Evolutionary conservation across 2,797 vertebrate species (phyloP), one percentile per base, ranked within the genome.

Genomic region (Epinephelus coioides): DNA sequence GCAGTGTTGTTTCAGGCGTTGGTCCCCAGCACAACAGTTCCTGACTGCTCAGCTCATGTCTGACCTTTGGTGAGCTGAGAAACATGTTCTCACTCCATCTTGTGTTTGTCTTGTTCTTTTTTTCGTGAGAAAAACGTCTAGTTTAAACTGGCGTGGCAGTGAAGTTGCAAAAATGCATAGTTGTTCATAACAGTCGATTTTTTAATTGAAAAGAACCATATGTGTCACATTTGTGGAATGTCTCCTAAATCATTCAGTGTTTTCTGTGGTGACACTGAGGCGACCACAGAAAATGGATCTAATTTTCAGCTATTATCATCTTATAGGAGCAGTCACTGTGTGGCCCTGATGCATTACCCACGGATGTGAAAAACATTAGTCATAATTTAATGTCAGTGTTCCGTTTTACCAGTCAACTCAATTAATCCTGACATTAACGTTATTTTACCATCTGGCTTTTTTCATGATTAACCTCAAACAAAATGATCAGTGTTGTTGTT

Each of bases 1-100:
- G 62, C 12, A 12, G 2, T 86, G 70, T 90, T 91, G 57, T 84
- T 83, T 86, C 54, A 82, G 66, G 64, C 44, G 40, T 68, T 8
- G 6, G 23, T 59, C 44, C 61, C 57, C 47, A 17, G 23, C 30
- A 6, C 71, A 27, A 49, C 43, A 44, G 18, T 85, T 86, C 51
- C 53, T 53, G 13, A 23, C n/a, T 51, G 53, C 53, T 81, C 38
- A n/a, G 43, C 50, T 82, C 79, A 75, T 46, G 34, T 79, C 34
- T 81, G 76, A 77, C 68, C 76, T 85, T 81, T 40, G 59, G 62
- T 27, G 46, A 53, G 60, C 51, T 76, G 67, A 67, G 78, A 78
- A 88, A 82, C 57, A 49, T 69, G 59, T 77, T 76, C 68, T 87
- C 54, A 72, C 40, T 51, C 49, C 0, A 2, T 47, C 47, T 75